Conservation (phyloP, 2,113 vertebrate genomes). For the Emydura subglobosa region DNA sequence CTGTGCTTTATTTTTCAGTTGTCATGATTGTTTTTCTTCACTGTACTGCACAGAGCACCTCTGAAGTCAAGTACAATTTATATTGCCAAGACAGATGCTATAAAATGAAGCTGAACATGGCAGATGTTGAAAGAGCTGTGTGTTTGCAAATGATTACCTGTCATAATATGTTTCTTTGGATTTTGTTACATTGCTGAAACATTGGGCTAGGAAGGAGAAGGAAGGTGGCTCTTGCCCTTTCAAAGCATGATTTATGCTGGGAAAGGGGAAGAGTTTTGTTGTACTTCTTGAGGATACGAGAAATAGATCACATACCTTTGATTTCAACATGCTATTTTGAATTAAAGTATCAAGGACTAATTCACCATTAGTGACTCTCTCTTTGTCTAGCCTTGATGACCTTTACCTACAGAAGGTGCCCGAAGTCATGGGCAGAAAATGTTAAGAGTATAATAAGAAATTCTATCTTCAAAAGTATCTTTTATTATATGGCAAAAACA, state of each 20-base stretch:
- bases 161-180: constrained; percentile 69
- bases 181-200: constrained; percentile 39
- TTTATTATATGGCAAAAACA: neutral
- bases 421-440: constrained; percentile 4
- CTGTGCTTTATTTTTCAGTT: constrained; percentile 67
- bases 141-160: constrained; percentile 78
- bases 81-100: constrained; percentile 73
- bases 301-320: constrained; percentile 20
- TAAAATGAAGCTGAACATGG: constrained; percentile 69
- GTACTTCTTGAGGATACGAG: neutral
- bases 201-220: constrained; percentile 31
- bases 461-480: neutral
- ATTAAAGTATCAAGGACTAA: neutral
- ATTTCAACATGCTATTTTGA: constrained; percentile 29
- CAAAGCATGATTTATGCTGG: constrained; percentile 36
- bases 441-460: neutral
- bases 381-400: neutral
- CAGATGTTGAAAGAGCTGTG: constrained; percentile 75
- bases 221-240: constrained; percentile 38
- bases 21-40: constrained; percentile 67
- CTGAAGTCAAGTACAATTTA: constrained; percentile 71
- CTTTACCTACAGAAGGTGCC: neutral
- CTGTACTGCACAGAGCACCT: constrained; percentile 47
- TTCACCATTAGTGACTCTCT: neutral
- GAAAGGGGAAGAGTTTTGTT: neutral